Conservation (phyloP, 2,113 vertebrate genomes). For the Promerops cafer region DNA sequence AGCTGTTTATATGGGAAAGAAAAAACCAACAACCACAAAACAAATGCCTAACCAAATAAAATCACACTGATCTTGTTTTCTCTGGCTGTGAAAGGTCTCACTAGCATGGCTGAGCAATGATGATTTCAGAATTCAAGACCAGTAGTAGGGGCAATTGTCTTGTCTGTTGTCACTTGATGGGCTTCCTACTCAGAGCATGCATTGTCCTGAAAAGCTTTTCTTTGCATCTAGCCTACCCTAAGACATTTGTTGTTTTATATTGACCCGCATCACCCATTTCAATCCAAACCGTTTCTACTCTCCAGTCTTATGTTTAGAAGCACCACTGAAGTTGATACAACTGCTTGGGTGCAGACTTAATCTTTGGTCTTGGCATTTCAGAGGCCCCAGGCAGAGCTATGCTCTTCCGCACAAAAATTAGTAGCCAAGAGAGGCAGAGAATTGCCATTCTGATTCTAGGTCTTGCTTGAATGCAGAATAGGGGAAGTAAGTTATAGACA, state of each 20-base stretch:
- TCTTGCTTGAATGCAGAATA: not conserved
- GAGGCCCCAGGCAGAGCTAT: not conserved
- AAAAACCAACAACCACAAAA: not conserved
- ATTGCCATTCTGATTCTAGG: not conserved
- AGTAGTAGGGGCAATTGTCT: not conserved
- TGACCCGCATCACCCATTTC: not conserved
- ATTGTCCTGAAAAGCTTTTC: not conserved
- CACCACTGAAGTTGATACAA: not conserved
- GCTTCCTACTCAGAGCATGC: not conserved
- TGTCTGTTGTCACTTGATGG: not conserved
- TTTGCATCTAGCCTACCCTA: not conserved
- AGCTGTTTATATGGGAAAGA: not conserved
- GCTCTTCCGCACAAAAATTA: not conserved
- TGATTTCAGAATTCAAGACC: not conserved
- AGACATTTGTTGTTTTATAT: not conserved
- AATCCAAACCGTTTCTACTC: not conserved
- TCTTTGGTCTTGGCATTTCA: not conserved
- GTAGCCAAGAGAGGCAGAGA: not conserved
- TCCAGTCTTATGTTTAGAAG: not conserved
- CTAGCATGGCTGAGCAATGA: not conserved
- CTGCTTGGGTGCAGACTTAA: not conserved
- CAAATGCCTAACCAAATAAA: not conserved
- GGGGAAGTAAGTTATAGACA: not conserved
- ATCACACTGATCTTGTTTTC: not conserved
- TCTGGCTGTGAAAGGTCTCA: not conserved